Base-by-base conservation (phyloP, 2,888 invertebrate species). In the Mesopsocus fuscifrons region DNA sequence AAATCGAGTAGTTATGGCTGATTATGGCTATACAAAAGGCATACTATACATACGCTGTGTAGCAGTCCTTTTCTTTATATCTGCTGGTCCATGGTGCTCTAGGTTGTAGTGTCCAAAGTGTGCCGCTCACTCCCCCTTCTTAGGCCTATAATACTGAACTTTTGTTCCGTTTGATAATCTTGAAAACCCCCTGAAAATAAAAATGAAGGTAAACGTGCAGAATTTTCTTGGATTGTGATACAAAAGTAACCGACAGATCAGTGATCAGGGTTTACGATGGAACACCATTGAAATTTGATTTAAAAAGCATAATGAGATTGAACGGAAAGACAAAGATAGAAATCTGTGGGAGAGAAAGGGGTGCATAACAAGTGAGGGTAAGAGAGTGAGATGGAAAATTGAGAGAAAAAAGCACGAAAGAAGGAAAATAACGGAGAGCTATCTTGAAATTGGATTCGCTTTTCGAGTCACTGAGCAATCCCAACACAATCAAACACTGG, bases 281-380 rank as follows among this genome's bases (percentile, higher is more conserved):
- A 18, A 13, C 5, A 6, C 11, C 16, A 20, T 20, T 5, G 18
- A 38, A 38, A 38, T 20, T 17, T 13, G 38, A 17, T 9, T 17
- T 20, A 38, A 38, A 38, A 38, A 38, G 20, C 38, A 38, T 38
- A 38, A 38, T 38, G 38, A 38, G 38, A 38, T 38, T 38, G 38
- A 20, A 38, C 20, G 9, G 16, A 20, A 38, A 38, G 38, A 20
- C n/a, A 20, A 18, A 20, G 38, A 38, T 18, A 20, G 38, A 38
- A n/a, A n/a, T n/a, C n/a, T n/a, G n/a, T n/a, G n/a, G n/a, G n/a
- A n/a, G n/a, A 38, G 21, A 17, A 38, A 38, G 38, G 38, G 20
- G 20, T 21, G 20, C 17, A 18, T 13, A 38, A 20, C 21, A 18
- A 6, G 38, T 20, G 20, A 20, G 6, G 17, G 38, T 26, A 11